Conservation (phyloP, 2,888 invertebrate genomes). For the Tillus elongatus region DNA sequence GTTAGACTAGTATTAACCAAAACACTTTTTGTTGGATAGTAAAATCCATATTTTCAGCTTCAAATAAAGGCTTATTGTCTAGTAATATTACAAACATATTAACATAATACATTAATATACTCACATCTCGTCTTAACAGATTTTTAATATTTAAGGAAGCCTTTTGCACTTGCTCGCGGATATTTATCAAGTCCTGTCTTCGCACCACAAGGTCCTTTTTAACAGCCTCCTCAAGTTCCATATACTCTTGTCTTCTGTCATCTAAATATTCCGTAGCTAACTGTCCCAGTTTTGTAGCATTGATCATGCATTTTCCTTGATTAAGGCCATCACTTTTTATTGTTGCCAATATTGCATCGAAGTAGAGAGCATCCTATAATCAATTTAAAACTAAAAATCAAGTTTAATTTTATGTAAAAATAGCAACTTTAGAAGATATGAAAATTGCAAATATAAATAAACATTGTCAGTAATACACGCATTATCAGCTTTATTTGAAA, state of each 20-base stretch:
- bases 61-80: too few relatives aligned
- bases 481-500: too few relatives aligned
- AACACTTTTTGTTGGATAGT: too few relatives aligned
- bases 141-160: conserved; percentile 41
- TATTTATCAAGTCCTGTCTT: conserved; percentile 47
- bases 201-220: conserved; percentile 55
- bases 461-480: too few relatives aligned
- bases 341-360: conserved; percentile 52
- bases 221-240: conserved; percentile 49
- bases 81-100: neutral
- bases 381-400: too few relatives aligned
- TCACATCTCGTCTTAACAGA: conserved; percentile 42
- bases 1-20: too few relatives aligned
- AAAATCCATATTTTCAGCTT: too few relatives aligned
- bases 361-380: conserved; percentile 55
- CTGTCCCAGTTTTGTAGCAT: conserved; percentile 57
- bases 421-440: too few relatives aligned
- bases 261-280: conserved; percentile 58
- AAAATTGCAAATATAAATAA: too few relatives aligned
- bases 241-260: conserved; percentile 53
- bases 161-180: conserved; percentile 39
- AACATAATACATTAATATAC: conserved; percentile 10
- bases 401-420: too few relatives aligned
- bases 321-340: conserved; percentile 50
- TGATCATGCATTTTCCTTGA: conserved; percentile 55